Percentiles rank a stretch among this genome's conserved stretches.
Evolutionary conservation across 1,140 invertebrate genomes (phyloP).

Genomic region (Zophobas morio): DNA sequence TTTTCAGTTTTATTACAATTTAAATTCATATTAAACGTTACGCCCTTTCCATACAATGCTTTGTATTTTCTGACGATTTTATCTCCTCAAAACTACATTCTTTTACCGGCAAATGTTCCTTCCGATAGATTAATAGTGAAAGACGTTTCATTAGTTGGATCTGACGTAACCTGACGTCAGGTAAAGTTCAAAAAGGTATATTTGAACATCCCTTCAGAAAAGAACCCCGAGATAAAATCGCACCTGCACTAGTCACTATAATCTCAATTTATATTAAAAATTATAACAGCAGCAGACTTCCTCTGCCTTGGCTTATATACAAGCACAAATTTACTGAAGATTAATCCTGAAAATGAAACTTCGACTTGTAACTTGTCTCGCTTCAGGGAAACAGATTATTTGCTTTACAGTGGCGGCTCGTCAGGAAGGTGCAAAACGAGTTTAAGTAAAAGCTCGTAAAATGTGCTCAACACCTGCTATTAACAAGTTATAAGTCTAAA

Average conservation of each 20-base stretch:
- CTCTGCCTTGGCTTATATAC: slow-evolving; percentile 15
- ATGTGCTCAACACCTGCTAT: too few relatives aligned
- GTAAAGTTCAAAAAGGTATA: slow-evolving; percentile 55
- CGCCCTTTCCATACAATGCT: slow-evolving; percentile 1
- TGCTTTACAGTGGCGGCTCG: too few relatives aligned
- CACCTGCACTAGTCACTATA: slow-evolving; percentile 38
- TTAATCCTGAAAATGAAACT: neutral
- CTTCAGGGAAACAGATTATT: too few relatives aligned
- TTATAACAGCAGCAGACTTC: slow-evolving; percentile 14
- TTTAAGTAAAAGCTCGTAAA: too few relatives aligned
- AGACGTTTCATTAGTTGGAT: slow-evolving; percentile 58
- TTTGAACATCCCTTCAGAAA: slow-evolving; percentile 28
- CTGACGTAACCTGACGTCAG: slow-evolving; percentile 54
- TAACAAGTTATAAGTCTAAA: too few relatives aligned
- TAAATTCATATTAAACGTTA: slow-evolving; percentile 48
- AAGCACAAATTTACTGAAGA: neutral
- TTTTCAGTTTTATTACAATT: slow-evolving; percentile 52
- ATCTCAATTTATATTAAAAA: slow-evolving; percentile 19
- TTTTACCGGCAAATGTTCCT: slow-evolving; percentile 56
- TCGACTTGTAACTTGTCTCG: neutral
- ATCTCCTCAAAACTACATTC: slow-evolving; percentile 51
- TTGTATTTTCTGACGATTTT: slow-evolving; percentile 35
- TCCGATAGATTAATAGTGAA: slow-evolving; percentile 60
- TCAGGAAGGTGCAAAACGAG: too few relatives aligned
- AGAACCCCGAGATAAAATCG: slow-evolving; percentile 28